A percentile compares a stretch with the other conserved stretches of the same genome.
Evolutionary conservation across 2,888 invertebrate genomes (phyloP).

Genomic region (Eupithecia tripunctaria): DNA sequence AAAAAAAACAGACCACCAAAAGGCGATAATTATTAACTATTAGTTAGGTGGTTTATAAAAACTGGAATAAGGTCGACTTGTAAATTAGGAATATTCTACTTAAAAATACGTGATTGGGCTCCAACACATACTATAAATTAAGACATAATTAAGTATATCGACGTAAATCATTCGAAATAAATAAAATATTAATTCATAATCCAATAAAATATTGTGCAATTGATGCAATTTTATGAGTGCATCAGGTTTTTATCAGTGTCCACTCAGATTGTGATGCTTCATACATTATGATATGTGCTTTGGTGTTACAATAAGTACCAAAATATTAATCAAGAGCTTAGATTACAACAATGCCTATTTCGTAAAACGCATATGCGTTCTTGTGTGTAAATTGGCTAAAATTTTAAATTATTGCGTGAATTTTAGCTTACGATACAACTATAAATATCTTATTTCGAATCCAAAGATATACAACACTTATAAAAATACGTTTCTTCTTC

Average conservation of each 20-base stretch:
- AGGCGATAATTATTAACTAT: not conserved
- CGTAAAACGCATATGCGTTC: not conserved
- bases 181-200: slow-evolving; percentile 24
- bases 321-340: slow-evolving; percentile 15
- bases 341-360: slow-evolving; percentile 4
- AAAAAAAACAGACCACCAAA: not conserved
- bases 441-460: slow-evolving; percentile 34
- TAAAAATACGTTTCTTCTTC: slow-evolving; percentile 42
- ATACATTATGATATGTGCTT: slow-evolving; percentile 38
- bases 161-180: slow-evolving; percentile 28
- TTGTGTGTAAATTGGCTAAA: slow-evolving; percentile 10
- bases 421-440: slow-evolving; percentile 37
- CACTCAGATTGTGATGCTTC: slow-evolving; percentile 12
- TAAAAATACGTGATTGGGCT: slow-evolving; percentile 34
- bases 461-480: slow-evolving; percentile 39
- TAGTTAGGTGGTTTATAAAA: slow-evolving; percentile 12
- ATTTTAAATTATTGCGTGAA: slow-evolving; percentile 21
- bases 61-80: slow-evolving; percentile 33
- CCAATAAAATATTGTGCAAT: slow-evolving; percentile 18
- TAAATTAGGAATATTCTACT: slow-evolving; percentile 31
- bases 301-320: slow-evolving; percentile 19
- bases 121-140: slow-evolving; percentile 16
- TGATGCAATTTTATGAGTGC: slow-evolving; percentile 10
- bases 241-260: not conserved
- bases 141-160: slow-evolving; percentile 19